Conservation (phyloP, 2,888 invertebrate species). For the Aleiodes testaceus region DNA sequence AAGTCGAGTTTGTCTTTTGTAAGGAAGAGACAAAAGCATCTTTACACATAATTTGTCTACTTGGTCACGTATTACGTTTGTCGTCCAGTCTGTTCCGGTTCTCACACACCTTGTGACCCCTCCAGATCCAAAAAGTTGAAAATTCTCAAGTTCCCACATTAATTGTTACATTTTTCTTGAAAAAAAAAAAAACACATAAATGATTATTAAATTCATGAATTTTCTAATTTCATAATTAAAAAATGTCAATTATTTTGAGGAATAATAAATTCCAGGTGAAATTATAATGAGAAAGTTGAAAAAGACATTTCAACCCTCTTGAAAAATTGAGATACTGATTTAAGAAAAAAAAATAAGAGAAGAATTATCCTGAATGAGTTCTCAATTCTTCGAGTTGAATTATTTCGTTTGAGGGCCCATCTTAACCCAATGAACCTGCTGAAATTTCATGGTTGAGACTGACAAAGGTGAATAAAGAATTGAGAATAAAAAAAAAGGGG, state of each 20-base stretch:
- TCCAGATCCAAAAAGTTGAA: conserved; percentile 36
- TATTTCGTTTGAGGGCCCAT: too few relatives aligned
- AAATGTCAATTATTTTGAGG: too few relatives aligned
- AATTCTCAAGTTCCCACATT: conserved; percentile 63
- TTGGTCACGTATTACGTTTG: conserved; percentile 61
- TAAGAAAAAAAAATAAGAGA: too few relatives aligned
- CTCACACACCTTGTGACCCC: conserved; percentile 68
- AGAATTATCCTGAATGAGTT: too few relatives aligned
- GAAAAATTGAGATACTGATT: too few relatives aligned
- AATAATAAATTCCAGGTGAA: too few relatives aligned
- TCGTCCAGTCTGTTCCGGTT: conserved; percentile 66
- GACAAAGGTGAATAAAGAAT: neutral
- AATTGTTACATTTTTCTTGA: conserved; percentile 54
- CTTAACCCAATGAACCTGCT: too few relatives aligned
- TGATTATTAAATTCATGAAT: neutral
- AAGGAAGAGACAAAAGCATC: conserved; percentile 42
- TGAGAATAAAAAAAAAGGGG: conserved; percentile 10
- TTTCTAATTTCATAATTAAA: too few relatives aligned
- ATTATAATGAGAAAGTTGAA: too few relatives aligned
- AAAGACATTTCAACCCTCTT: too few relatives aligned
- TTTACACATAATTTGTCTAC: conserved; percentile 59
- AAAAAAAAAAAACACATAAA: too few relatives aligned
- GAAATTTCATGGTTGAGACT: conserved; percentile 20
- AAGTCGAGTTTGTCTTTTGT: conserved; percentile 36
- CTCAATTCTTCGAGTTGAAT: too few relatives aligned